A percentile compares a stretch with the other conserved stretches of the same genome.
Evolutionary conservation across 2,113 vertebrate species (phyloP).

Genomic region (Gadus macrocephalus): DNA sequence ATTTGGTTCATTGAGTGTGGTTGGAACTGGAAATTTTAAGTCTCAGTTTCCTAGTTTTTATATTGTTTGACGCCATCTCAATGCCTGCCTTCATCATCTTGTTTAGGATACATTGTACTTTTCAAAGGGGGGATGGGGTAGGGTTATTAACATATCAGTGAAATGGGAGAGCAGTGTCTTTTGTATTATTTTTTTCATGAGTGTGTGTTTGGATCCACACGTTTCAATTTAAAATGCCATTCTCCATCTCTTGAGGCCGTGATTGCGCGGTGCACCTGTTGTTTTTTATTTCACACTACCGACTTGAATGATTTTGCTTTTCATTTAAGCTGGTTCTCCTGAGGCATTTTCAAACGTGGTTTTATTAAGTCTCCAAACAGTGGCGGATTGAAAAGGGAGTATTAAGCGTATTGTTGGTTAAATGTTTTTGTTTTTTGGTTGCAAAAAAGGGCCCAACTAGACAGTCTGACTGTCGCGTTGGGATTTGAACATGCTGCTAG

Average conservation of each 20-base stretch:
- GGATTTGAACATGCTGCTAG: slow-evolving; percentile 53
- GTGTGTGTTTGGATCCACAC: too few species aligned
- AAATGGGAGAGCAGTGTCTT: too few species aligned
- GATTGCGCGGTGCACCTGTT: too few species aligned
- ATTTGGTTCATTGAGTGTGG: slow-evolving; percentile 7
- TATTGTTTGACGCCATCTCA: slow-evolving; percentile 13
- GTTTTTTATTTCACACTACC: too few species aligned
- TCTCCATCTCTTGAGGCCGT: too few species aligned
- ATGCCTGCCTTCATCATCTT: slow-evolving; percentile 1
- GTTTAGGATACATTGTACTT: too few species aligned
- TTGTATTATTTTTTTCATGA: too few species aligned
- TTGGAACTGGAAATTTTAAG: slow-evolving; percentile 30
- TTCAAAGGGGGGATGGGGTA: too few species aligned
- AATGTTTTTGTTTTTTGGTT: not conserved
- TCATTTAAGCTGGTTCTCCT: not conserved
- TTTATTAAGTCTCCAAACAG: not conserved
- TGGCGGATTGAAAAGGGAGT: too few species aligned
- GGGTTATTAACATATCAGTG: too few species aligned
- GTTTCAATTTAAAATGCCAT: too few species aligned
- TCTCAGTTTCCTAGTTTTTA: slow-evolving; percentile 2
- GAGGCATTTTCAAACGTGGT: not conserved
- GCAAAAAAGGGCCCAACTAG: too few species aligned
- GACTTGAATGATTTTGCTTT: slow-evolving; percentile 1
- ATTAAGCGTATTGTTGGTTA: not conserved
- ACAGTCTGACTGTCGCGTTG: slow-evolving; percentile 8